These are phyloP conservation scores for Daboia siamensis DNA, from an alignment of 2,113 vertebrate species.

Conservation along the genomic window DNA sequence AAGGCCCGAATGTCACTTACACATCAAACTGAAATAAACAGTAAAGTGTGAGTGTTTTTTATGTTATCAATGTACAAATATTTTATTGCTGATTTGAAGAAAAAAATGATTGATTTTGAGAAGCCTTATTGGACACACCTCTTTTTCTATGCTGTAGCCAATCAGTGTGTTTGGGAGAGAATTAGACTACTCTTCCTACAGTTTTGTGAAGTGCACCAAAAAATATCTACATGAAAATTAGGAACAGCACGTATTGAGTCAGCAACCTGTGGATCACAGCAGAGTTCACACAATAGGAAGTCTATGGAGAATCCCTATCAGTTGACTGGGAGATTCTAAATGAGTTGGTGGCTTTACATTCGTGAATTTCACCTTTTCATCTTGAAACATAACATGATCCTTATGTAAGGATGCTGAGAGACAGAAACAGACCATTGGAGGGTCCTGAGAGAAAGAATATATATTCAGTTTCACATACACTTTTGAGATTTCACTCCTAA, in stretches of 20 bases:
- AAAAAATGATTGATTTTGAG: background rate
- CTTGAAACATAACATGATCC: constrained; percentile 11
- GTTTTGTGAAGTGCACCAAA: background rate
- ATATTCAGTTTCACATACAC: constrained; percentile 23
- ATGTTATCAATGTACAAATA: background rate
- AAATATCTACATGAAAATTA: background rate
- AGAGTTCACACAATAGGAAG: background rate
- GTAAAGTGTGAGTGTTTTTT: background rate
- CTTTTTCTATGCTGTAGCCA: background rate
- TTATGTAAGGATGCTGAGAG: background rate
- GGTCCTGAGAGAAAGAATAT: background rate
- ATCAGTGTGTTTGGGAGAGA: background rate
- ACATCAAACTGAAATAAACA: background rate
- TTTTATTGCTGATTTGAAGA: background rate
- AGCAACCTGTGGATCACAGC: background rate
- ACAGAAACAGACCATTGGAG: background rate
- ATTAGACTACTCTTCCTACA: background rate
- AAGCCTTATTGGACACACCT: background rate
- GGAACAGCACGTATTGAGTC: no score
- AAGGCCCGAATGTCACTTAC: background rate
- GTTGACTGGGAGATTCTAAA: background rate
- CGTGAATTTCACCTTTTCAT: background rate
- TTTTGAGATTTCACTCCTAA: constrained; percentile 20
- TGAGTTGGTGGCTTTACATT: background rate
- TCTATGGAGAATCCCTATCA: background rate